Base-by-base conservation (phyloP, 2,888 invertebrate species). In the Rapana venosa region DNA sequence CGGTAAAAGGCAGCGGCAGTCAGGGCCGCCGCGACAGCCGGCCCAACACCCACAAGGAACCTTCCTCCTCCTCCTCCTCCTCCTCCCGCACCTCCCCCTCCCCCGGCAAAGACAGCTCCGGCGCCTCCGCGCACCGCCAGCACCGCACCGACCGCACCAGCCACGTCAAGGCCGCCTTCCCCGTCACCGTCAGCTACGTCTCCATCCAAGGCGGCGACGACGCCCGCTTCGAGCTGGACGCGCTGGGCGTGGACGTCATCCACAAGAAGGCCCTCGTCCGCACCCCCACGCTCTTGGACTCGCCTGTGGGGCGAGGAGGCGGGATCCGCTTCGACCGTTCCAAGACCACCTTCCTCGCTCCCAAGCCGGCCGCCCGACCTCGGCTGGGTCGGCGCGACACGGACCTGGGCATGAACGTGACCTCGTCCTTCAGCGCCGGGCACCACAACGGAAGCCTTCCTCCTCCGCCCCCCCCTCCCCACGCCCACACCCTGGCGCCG, bases 331-430 rank as follows among this genome's bases (percentile, higher is more conserved):
- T 92, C 13, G 91, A 92, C 56, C 77, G 90, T 32, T 92, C 91
- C 58, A 90, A 81, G 56, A 91, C 91, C 35, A 81, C 89, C 17
- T 74, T 91, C 26, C 61, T 87, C 92, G 94, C 90, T 93, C 94
- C 35, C 93, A 94, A 89, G 93, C 94, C 36, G 84, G 91, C 22
- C 90, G 90, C 36, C 93, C 93, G 88, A 93, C 93, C 92, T 92
- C 93, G 88, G 92, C 93, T 90, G 93, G 93, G 90, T 74, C 93
- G 81, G 92, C 70, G 84, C 2, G 84, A 89, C 30, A 85, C 85
- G 47, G 74, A 89, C 32, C 56, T 89, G 6, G 74, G 85, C 11
- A 70, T 74, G 26, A 85, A 8, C 32, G 70, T 66, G 20, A 13
- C 35, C 15, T 61, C 66, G 0, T 47, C 36, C 36, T 32, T 61